phyloP scores from a whole-genome alignment of 2,113 vertebrate genomes.

The Perca schrenkii region DNA sequence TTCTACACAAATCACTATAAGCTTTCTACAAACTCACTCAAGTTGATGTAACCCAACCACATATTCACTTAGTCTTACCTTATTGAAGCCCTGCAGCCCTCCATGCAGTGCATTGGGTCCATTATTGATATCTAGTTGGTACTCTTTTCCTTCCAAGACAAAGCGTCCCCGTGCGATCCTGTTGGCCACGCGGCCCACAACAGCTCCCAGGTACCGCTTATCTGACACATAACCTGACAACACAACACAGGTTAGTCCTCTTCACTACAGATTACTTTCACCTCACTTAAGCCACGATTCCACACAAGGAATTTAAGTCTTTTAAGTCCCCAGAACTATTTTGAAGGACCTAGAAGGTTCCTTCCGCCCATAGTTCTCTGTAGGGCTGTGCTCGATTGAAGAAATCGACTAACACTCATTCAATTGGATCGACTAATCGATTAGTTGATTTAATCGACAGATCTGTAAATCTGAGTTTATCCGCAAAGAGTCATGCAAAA shows the following conservation, averaged over 20 bases:
- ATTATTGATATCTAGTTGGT: conserved; percentile 89
- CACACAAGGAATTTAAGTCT: too few relatives aligned
- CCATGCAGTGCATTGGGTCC: conserved; percentile 94
- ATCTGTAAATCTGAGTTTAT: too few relatives aligned
- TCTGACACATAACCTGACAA: conserved; percentile 89
- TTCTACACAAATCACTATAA: neutral
- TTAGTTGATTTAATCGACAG: too few relatives aligned
- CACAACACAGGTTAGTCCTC: neutral
- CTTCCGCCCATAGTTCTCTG: too few relatives aligned
- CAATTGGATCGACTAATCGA: too few relatives aligned
- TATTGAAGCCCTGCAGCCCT: conserved; percentile 92
- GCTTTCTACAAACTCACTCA: neutral
- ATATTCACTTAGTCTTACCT: conserved; percentile 79
- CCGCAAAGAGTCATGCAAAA: too few relatives aligned
- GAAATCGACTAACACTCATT: too few relatives aligned
- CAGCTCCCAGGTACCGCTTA: conserved; percentile 90
- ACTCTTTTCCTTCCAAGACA: conserved; percentile 84
- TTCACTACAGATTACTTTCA: neutral
- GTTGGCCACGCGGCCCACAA: conserved; percentile 94
- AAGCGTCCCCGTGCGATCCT: conserved; percentile 90
- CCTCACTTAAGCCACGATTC: too few relatives aligned
- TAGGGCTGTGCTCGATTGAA: too few relatives aligned
- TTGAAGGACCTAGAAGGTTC: too few relatives aligned
- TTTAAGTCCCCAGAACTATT: too few relatives aligned
- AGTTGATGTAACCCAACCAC: neutral